These are phyloP conservation scores for Ammodytes marinus DNA, from an alignment of 2,113 vertebrate species.

Conservation along the genomic window DNA sequence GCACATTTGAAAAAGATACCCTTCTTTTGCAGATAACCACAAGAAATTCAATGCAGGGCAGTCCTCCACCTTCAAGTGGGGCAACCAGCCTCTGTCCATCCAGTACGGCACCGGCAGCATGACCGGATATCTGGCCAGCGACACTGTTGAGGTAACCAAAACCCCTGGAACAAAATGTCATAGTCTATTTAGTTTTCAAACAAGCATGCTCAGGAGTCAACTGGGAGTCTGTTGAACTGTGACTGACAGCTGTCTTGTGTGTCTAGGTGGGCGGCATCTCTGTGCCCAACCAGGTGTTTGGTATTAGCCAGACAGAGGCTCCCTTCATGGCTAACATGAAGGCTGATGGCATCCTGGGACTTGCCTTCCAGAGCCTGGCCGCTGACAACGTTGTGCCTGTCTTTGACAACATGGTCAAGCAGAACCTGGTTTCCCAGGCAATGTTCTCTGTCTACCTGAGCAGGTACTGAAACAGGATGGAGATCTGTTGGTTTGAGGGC, in stretches of 20 bases:
- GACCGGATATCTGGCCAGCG: conserved; percentile 71
- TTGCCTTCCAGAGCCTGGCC: conserved; percentile 72
- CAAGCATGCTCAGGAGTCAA: background rate
- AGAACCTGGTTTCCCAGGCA: conserved; percentile 57
- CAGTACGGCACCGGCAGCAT: conserved; percentile 80
- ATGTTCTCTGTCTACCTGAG: conserved; percentile 79
- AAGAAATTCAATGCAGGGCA: conserved; percentile 62
- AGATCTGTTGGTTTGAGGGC: background rate
- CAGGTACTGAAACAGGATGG: conserved; percentile 47
- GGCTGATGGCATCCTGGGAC: conserved; percentile 76
- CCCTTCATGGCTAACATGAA: conserved; percentile 63
- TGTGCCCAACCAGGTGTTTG: conserved; percentile 84
- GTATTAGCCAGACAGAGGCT: conserved; percentile 80
- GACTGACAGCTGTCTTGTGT: conserved; percentile 42
- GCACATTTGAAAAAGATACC: background rate
- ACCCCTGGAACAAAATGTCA: conserved; percentile 18
- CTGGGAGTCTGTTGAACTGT: conserved; percentile 21
- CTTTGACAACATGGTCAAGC: conserved; percentile 74
- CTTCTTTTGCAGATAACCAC: conserved; percentile 72
- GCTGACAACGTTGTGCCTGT: conserved; percentile 70
- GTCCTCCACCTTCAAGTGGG: conserved; percentile 60
- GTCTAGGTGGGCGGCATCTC: conserved; percentile 74
- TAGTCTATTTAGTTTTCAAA: conserved; percentile 42
- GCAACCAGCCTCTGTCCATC: conserved; percentile 58
- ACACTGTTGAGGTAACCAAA: conserved; percentile 70